Conservation (phyloP, 2,113 vertebrate genomes). For the Heptranchias perlo region DNA sequence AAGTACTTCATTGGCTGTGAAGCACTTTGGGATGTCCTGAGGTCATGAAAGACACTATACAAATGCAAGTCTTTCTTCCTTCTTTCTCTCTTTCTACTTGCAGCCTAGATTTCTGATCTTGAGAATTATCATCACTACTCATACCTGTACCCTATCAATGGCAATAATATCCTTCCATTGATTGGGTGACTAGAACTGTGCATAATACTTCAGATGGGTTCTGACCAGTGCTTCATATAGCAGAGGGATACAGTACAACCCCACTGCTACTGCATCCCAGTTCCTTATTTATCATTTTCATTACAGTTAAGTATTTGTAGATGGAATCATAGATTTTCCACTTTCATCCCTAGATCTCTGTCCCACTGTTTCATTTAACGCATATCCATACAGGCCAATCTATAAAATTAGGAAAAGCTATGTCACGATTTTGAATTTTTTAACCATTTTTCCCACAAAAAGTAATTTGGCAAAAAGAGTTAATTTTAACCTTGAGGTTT, state of each 20-base stretch:
- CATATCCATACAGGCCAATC: not conserved
- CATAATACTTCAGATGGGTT: not conserved
- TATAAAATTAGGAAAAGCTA: not conserved
- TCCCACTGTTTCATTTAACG: not conserved
- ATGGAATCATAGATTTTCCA: not conserved
- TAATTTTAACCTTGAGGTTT: too few relatives aligned
- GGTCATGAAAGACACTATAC: too few relatives aligned
- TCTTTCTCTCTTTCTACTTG: too few relatives aligned
- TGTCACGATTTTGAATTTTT: not conserved
- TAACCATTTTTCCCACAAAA: not conserved
- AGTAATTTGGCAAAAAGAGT: not conserved
- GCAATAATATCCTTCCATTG: not conserved
- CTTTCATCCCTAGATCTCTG: not conserved
- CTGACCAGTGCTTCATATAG: not conserved
- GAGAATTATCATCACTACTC: too few relatives aligned
- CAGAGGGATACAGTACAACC: not conserved
- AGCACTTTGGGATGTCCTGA: too few relatives aligned
- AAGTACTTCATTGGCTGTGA: too few relatives aligned
- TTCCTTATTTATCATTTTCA: not conserved
- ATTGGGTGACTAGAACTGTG: not conserved
- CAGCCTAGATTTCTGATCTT: too few relatives aligned
- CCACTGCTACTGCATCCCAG: not conserved
- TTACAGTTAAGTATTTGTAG: not conserved
- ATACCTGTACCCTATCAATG: too few relatives aligned
- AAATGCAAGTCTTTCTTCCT: too few relatives aligned